phyloP scores from a whole-genome alignment of 2,113 vertebrate species.

The Burhinus oedicnemus region DNA sequence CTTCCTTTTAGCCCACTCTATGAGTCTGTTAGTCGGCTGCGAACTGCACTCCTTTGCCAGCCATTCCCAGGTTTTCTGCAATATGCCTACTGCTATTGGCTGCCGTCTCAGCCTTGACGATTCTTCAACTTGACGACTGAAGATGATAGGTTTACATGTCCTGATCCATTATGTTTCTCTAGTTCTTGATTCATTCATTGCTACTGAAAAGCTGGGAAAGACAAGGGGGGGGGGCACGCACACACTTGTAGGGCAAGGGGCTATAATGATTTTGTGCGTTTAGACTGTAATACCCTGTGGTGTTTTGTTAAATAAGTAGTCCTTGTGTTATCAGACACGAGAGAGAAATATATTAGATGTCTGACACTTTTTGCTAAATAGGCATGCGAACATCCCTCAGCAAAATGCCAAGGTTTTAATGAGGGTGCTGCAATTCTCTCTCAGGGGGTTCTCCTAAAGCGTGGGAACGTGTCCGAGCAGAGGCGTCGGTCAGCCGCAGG shows the following conservation, averaged over 20 bases:
- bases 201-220: not conserved
- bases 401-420: not conserved
- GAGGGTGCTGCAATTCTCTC: not conserved
- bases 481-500: not conserved
- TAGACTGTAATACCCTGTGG: not conserved
- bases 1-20: not conserved
- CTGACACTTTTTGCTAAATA: not conserved
- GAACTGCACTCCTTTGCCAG: not conserved
- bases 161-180: not conserved
- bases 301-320: conserved; percentile 25
- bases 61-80: conserved; percentile 14
- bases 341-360: not conserved
- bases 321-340: not conserved
- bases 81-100: not conserved
- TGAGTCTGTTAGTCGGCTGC: not conserved
- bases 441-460: not conserved
- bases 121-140: not conserved
- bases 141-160: not conserved
- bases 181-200: conserved; percentile 10
- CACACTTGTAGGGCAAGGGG: not conserved
- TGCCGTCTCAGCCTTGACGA: not conserved
- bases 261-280: not conserved
- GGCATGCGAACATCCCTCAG: not conserved
- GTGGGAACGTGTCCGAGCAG: not conserved
- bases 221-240: not conserved